Conservation (phyloP, 2,113 vertebrate species). For the Psettodes erumei region DNA sequence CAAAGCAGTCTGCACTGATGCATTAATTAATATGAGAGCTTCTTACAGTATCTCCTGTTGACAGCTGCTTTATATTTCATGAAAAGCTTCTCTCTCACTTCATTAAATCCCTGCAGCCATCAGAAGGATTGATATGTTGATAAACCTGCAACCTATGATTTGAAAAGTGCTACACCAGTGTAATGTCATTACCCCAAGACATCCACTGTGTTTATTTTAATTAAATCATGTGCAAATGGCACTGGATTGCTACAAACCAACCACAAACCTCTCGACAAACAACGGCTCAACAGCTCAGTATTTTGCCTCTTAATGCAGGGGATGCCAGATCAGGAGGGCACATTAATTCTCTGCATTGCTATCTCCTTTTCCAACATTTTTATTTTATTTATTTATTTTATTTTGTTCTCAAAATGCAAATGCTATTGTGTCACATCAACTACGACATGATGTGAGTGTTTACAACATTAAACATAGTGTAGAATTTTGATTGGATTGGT, state of each 20-base stretch:
- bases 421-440: neutral
- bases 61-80: neutral
- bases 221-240: constrained; percentile 5
- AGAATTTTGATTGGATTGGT: neutral
- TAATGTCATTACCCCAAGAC: neutral
- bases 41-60: neutral
- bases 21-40: neutral
- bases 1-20: neutral
- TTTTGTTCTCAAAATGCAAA: neutral
- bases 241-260: neutral
- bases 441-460: constrained; percentile 10
- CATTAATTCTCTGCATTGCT: neutral
- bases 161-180: neutral
- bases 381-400: no score
- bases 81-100: neutral
- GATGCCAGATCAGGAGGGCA: neutral
- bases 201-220: neutral
- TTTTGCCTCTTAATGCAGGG: neutral
- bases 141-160: constrained; percentile 7
- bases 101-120: no score
- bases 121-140: constrained; percentile 10
- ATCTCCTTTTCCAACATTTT: neutral
- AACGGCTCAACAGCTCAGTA: neutral
- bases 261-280: neutral
- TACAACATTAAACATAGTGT: neutral